Base-by-base conservation (phyloP, 2,888 invertebrate genomes). In the Tuta absoluta region DNA sequence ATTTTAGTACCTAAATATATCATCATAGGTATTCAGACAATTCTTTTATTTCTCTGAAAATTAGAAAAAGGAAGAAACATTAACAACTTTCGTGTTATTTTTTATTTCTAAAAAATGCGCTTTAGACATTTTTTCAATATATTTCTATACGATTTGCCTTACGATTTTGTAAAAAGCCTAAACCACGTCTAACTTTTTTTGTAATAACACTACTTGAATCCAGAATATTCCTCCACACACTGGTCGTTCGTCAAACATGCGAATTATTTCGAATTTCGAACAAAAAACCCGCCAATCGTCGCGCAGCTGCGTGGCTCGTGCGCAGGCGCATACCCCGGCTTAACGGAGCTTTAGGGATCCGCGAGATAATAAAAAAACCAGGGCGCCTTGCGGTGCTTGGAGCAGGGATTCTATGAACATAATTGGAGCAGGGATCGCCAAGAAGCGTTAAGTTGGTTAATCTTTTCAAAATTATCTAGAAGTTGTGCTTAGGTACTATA, bases 261-360 rank as follows among this genome's bases (percentile, higher is more conserved):
- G 71, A 76, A 75, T 73, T 71, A 76, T 79, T 86, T 85, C 80
- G 78, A 84, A 86, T 79, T 77, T 77, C 70, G 80, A 82, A 85
- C 75, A 82, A 84, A n/a, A 86, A 84, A 71, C 69, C 68, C 68
- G 74, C 81, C 83, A 82, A 86, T 84, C 78, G 77, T 73, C 79
- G 74, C 72, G 79, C 86, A 86, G 84, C 73, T 78, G 81, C 71
- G 57, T 69, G 75, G 84, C 89, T 83, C 89, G 88, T 87, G 89
- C 86, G 75, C 69, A 62, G 65, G 68, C 78, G 74, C 76, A 78
- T 45, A 45, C 45, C n/a, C n/a, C n/a, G 74, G 71, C 72, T 72
- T 70, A 75, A 77, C 75, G 76, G 65, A 51, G 28, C 38, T 63
- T 63, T 63, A 58, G 45, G 33, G 57, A 17, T 63, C 56, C 48